Evolutionary conservation across 2,113 vertebrate genomes (phyloP).

Genomic region (Malurus melanocephalus): DNA sequence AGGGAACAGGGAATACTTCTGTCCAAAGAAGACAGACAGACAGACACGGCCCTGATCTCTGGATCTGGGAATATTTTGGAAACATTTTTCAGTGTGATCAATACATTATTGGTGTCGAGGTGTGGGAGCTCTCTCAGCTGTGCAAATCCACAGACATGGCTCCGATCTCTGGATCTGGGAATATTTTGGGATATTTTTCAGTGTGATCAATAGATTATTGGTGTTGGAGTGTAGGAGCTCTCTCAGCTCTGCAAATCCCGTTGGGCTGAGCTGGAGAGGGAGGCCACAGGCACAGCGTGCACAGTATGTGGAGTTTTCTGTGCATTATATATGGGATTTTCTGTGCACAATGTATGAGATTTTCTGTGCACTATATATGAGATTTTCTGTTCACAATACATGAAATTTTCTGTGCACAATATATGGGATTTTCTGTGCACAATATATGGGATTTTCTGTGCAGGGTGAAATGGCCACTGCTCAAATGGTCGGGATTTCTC

Average conservation of each 20-base stretch:
- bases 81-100: neutral
- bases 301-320: accelerated
- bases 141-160: neutral
- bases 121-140: neutral
- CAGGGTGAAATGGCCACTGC: neutral
- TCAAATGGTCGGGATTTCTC: neutral
- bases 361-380: no score
- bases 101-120: accelerated
- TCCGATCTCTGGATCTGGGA: neutral
- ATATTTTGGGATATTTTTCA: neutral
- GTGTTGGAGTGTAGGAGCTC: neutral
- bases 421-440: neutral
- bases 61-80: neutral
- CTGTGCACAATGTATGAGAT: no score
- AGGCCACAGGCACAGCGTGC: neutral
- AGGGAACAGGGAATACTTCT: neutral
- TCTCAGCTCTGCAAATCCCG: neutral
- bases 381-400: no score
- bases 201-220: accelerated
- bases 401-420: no score
- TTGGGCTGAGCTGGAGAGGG: neutral
- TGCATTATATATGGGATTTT: no score
- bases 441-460: neutral
- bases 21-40: neutral
- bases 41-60: no score